These are phyloP conservation scores for Sebastes steindachneri DNA, from an alignment of 2,797 vertebrate species.

Conservation along the genomic window DNA sequence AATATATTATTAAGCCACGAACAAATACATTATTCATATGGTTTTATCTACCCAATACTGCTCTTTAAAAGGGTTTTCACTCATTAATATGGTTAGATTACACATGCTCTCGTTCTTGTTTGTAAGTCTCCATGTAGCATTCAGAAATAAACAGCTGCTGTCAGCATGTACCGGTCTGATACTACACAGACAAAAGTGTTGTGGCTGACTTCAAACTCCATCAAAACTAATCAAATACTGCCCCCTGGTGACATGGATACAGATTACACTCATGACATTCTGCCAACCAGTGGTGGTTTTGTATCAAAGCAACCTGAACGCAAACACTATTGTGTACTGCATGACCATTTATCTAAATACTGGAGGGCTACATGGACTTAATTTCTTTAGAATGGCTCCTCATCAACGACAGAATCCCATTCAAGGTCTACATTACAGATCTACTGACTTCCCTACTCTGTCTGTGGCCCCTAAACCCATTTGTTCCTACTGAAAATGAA, in stretches of 20 bases:
- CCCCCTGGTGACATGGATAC: slow-evolving; percentile 59
- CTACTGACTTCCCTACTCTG: too few species aligned
- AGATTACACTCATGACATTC: background rate
- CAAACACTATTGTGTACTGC: background rate
- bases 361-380: background rate
- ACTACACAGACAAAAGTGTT: background rate
- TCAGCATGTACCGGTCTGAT: slow-evolving; percentile 21
- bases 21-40: background rate
- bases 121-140: background rate
- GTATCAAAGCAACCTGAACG: background rate
- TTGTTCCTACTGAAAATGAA: background rate
- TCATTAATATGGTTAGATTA: slow-evolving; percentile 2
- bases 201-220: background rate
- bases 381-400: background rate
- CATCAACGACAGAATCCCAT: background rate
- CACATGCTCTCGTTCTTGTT: background rate
- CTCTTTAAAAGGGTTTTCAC: background rate
- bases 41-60: background rate
- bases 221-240: slow-evolving; percentile 56
- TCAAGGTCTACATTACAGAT: too few species aligned
- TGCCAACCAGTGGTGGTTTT: background rate
- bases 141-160: slow-evolving; percentile 42
- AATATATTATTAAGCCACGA: background rate
- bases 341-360: background rate
- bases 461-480: background rate